A percentile compares a stretch with the other conserved stretches of the same genome.
Conservation (phyloP, 2,888 invertebrate genomes). For the Idaea straminata region DNA sequence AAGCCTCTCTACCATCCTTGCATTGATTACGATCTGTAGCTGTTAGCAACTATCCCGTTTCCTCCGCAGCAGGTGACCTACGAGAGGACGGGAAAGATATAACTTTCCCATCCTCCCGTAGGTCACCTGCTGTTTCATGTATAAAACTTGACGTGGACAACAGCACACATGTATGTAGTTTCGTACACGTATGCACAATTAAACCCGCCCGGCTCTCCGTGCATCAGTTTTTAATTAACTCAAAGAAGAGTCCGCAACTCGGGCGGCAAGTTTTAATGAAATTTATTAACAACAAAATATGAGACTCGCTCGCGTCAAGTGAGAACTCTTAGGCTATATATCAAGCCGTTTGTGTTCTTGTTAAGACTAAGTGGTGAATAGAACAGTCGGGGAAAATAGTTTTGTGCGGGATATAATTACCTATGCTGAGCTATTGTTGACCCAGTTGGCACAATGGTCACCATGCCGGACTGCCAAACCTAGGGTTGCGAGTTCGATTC, state of each 20-base stretch:
- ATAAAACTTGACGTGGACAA: not conserved
- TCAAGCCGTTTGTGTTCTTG: conserved; percentile 14
- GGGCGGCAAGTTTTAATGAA: conserved; percentile 44
- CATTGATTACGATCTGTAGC: no score
- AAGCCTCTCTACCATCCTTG: no score
- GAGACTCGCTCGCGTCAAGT: conserved; percentile 30
- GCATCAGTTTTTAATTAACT: conserved; percentile 51
- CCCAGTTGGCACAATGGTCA: no score
- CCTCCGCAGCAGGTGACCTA: no score
- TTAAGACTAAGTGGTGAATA: conserved; percentile 25
- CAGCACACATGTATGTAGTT: conserved; percentile 8
- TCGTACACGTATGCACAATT: conserved; percentile 34
- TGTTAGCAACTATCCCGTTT: no score
- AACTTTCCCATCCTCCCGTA: no score
- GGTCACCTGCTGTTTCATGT: no score
- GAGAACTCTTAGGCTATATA: conserved; percentile 21
- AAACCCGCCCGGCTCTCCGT: conserved; percentile 28
- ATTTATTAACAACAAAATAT: conserved; percentile 48
- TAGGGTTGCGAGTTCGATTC: no score
- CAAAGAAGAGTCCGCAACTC: conserved; percentile 36
- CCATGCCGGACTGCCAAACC: no score
- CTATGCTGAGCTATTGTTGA: no score
- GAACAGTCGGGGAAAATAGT: conserved; percentile 1
- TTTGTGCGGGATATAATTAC: not conserved
- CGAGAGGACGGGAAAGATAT: no score